These are phyloP conservation scores for Stylophora pistillata DNA, from an alignment of 64 coral and sea anemone genomes.

Conservation along the genomic window DNA sequence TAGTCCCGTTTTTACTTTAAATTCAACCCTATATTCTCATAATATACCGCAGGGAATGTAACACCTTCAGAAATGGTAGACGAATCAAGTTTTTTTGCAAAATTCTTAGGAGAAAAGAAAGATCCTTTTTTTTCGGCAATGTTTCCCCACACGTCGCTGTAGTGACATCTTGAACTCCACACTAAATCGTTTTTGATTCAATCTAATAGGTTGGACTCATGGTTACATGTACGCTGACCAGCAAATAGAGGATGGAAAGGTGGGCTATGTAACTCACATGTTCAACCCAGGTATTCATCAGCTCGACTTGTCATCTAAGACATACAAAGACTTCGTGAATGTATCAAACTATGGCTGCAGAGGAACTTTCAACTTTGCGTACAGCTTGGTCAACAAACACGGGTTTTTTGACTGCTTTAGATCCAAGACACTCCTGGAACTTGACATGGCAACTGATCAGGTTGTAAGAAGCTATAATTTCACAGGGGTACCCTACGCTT, in stretches of 20 bases:
- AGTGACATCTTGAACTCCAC: no score
- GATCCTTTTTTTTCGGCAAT: no score
- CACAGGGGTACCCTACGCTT: conserved; percentile 21
- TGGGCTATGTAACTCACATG: conserved; percentile 49
- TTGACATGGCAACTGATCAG: not conserved
- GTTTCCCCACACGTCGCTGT: no score
- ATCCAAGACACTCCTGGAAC: not conserved
- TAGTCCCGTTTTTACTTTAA: no score
- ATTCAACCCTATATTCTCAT: no score
- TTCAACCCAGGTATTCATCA: conserved; percentile 40
- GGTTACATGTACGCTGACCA: conserved; percentile 40
- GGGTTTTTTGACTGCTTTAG: conserved; percentile 9
- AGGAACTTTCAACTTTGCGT: conserved; percentile 47
- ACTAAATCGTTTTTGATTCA: no score
- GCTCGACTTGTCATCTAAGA: conserved; percentile 23
- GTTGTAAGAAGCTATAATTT: conserved; percentile 7
- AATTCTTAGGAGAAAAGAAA: no score
- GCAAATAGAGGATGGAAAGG: conserved; percentile 14
- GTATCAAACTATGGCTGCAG: conserved; percentile 22
- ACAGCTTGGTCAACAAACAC: conserved; percentile 44
- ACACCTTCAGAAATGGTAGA: no score
- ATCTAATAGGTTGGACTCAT: conserved; percentile 27
- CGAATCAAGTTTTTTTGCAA: no score
- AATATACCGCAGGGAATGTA: no score
- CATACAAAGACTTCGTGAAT: conserved; percentile 32